Conservation (phyloP, 2,888 invertebrate species). For the Acanthococcus lagerstroemiae region DNA sequence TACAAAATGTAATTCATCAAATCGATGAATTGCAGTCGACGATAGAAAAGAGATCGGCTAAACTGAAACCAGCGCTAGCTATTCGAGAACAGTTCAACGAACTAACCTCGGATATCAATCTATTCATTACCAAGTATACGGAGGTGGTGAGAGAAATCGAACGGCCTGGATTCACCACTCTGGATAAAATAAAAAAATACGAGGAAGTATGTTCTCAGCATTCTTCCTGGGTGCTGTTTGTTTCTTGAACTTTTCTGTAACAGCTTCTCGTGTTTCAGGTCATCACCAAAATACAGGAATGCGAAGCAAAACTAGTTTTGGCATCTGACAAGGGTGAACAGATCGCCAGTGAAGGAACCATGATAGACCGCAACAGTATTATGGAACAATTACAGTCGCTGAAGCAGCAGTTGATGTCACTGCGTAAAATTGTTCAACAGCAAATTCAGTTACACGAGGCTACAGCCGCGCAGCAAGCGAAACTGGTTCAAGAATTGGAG, state of each 20-base stretch:
- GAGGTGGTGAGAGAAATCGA: constrained; percentile 77
- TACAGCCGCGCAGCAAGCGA: constrained; percentile 77
- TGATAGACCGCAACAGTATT: constrained; percentile 74
- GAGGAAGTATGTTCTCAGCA: constrained; percentile 49
- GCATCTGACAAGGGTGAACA: constrained; percentile 88
- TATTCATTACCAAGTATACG: constrained; percentile 76
- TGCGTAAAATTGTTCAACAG: constrained; percentile 64
- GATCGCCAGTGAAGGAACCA: constrained; percentile 80
- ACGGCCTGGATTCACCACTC: constrained; percentile 66
- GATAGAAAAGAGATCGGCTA: constrained; percentile 76
- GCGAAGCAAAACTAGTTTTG: constrained; percentile 74
- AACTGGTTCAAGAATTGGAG: constrained; percentile 71
- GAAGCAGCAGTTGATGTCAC: constrained; percentile 68
- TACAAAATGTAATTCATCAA: constrained; percentile 65
- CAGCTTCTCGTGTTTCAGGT: constrained; percentile 41
- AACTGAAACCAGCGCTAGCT: constrained; percentile 63
- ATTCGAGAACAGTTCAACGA: constrained; percentile 81
- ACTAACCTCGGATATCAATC: constrained; percentile 74
- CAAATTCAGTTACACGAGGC: constrained; percentile 79
- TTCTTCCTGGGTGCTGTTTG: not conserved
- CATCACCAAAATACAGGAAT: constrained; percentile 76
- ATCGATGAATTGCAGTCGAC: constrained; percentile 77
- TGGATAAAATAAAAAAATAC: constrained; percentile 78
- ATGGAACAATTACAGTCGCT: constrained; percentile 77
- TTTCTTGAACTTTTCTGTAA: not conserved